Evolutionary conservation across 2,888 invertebrate species (phyloP).

Genomic region (Drosophila algonquin): DNA sequence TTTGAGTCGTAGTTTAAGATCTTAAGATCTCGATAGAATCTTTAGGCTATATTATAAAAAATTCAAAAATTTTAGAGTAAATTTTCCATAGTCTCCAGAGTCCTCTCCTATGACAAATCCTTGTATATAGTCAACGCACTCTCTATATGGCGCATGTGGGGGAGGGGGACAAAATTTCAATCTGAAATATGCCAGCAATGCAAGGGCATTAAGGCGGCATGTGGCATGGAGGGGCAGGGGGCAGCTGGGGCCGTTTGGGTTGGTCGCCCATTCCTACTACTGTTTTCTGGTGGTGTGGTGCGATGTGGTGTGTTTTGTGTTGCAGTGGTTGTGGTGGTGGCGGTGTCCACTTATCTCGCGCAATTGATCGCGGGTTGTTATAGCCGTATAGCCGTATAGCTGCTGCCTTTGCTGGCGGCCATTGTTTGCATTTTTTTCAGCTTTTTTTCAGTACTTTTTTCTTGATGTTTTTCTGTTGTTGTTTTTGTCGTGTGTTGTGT

Average conservation of each 20-base stretch:
- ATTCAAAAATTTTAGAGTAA: neutral
- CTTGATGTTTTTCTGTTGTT: slow-evolving; percentile 23
- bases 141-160: neutral
- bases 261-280: slow-evolving; percentile 29
- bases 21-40: neutral
- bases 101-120: neutral
- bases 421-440: slow-evolving; percentile 67
- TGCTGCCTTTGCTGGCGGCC: slow-evolving; percentile 55
- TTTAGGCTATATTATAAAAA: neutral
- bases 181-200: slow-evolving; percentile 49
- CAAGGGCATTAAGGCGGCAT: slow-evolving; percentile 19
- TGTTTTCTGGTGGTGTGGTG: slow-evolving; percentile 22
- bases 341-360: slow-evolving; percentile 69
- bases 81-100: no score
- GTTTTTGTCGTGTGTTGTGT: slow-evolving; percentile 38
- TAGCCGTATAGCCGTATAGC: slow-evolving; percentile 3
- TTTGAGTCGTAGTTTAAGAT: neutral
- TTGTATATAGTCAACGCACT: neutral
- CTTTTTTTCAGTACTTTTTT: slow-evolving; percentile 10
- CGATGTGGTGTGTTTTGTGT: neutral
- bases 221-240: slow-evolving; percentile 15
- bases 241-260: slow-evolving; percentile 30
- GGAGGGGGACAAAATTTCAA: slow-evolving; percentile 19
- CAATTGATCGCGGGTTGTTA: slow-evolving; percentile 69
- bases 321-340: slow-evolving; percentile 42